phyloP scores from a whole-genome alignment of 1,140 invertebrate species.

The Rhizoglyphus robini region DNA sequence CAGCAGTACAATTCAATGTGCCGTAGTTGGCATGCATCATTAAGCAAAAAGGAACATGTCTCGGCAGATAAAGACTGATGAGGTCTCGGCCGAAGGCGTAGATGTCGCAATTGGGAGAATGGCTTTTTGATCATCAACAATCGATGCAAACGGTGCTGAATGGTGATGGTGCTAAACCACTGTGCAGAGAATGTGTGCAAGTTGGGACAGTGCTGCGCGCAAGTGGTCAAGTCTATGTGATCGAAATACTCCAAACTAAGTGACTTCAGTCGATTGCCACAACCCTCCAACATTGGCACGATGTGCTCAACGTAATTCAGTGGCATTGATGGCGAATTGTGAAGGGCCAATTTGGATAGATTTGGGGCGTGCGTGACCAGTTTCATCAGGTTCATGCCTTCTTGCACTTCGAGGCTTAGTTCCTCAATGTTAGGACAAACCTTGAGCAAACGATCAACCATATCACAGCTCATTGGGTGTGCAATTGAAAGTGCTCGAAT shows the following conservation, averaged over 20 bases:
- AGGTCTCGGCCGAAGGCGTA: conserved; percentile 25
- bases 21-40: conserved; percentile 19
- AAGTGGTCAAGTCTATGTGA: conserved; percentile 25
- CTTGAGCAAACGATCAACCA: conserved; percentile 19
- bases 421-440: conserved; percentile 24
- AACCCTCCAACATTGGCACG: conserved; percentile 22
- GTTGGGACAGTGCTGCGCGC: conserved; percentile 25
- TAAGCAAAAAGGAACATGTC: conserved; percentile 21
- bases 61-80: conserved; percentile 22
- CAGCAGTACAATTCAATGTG: conserved; percentile 27
- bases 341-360: conserved; percentile 22
- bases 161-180: conserved; percentile 24
- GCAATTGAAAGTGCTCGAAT: conserved; percentile 21
- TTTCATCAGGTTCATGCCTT: conserved; percentile 24
- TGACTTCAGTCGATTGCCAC: conserved; percentile 22
- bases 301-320: conserved; percentile 24
- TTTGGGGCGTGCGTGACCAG: conserved; percentile 6
- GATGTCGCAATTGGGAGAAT: conserved; percentile 23
- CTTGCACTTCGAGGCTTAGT: conserved; percentile 25
- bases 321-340: conserved; percentile 24
- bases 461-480: conserved; percentile 24
- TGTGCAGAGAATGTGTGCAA: conserved; percentile 25
- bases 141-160: neutral
- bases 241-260: conserved; percentile 26
- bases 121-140: conserved; percentile 11